These are phyloP conservation scores for Drosophila nigritarsus DNA, from an alignment of 2,888 invertebrate genomes.

Conservation along the genomic window DNA sequence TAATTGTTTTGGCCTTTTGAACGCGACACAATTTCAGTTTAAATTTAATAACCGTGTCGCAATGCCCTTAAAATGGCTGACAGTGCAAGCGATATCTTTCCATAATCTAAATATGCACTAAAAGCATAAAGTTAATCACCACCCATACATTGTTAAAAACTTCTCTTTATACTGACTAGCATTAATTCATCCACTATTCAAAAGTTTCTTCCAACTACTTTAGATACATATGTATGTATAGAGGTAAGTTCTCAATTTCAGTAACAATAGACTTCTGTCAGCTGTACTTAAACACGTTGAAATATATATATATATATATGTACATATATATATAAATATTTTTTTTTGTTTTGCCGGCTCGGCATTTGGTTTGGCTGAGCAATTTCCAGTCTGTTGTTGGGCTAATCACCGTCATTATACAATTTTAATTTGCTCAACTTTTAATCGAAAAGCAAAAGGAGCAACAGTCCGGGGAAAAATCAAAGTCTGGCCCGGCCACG, in stretches of 20 bases:
- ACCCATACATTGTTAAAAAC: neutral
- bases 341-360: neutral
- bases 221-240: neutral
- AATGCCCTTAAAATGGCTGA: slow-evolving; percentile 12
- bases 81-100: neutral
- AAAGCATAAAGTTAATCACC: neutral
- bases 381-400: slow-evolving; percentile 54
- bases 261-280: neutral
- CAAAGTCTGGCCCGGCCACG: slow-evolving; percentile 58
- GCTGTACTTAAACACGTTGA: neutral
- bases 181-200: neutral
- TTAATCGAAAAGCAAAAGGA: slow-evolving; percentile 66
- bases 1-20: slow-evolving; percentile 58
- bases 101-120: neutral
- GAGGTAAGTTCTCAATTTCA: neutral
- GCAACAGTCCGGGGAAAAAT: slow-evolving; percentile 40
- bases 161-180: neutral
- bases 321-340: too few relatives aligned
- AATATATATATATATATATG: neutral
- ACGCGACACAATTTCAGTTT: slow-evolving; percentile 44
- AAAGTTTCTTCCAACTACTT: neutral
- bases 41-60: neutral
- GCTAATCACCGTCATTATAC: slow-evolving; percentile 77
- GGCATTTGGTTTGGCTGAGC: slow-evolving; percentile 19
- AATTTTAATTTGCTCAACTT: slow-evolving; percentile 76